These are phyloP conservation scores for Timema podura DNA, from an alignment of 2,888 invertebrate species.

Conservation along the genomic window DNA sequence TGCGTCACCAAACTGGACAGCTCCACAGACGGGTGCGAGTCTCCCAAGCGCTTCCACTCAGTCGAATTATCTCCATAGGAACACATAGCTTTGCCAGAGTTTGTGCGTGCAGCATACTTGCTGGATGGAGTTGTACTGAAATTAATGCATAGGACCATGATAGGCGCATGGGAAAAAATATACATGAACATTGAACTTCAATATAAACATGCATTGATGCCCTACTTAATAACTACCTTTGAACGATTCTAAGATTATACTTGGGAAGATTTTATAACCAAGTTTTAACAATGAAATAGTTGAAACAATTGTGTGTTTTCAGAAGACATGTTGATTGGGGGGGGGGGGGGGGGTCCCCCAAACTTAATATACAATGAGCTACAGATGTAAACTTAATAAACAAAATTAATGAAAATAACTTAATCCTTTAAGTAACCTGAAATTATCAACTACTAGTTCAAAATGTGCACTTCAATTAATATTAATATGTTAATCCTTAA, in stretches of 20 bases:
- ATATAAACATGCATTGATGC: too few species aligned
- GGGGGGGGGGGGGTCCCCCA: accelerated
- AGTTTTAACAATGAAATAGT: too few species aligned
- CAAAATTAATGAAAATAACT: too few species aligned
- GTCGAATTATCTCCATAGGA: background rate
- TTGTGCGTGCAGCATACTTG: conserved; percentile 45
- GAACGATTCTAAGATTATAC: too few species aligned
- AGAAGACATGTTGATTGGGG: too few species aligned
- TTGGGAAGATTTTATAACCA: too few species aligned
- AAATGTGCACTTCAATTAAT: background rate
- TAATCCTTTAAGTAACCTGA: background rate
- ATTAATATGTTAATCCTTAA: background rate
- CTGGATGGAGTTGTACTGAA: conserved; percentile 41
- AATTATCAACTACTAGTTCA: background rate
- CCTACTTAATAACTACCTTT: too few species aligned
- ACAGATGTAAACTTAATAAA: too few species aligned
- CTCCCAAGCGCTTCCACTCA: background rate
- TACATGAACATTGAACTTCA: background rate
- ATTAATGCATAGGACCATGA: conserved; percentile 41
- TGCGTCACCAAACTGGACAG: conserved; percentile 1
- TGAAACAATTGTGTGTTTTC: too few species aligned
- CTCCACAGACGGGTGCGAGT: background rate
- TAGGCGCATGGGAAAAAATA: conserved; percentile 42
- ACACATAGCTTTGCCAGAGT: conserved; percentile 54
- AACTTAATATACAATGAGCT: too few species aligned